phyloP scores from a whole-genome alignment of 2,797 vertebrate genomes.

The Microhierax caerulescens region DNA sequence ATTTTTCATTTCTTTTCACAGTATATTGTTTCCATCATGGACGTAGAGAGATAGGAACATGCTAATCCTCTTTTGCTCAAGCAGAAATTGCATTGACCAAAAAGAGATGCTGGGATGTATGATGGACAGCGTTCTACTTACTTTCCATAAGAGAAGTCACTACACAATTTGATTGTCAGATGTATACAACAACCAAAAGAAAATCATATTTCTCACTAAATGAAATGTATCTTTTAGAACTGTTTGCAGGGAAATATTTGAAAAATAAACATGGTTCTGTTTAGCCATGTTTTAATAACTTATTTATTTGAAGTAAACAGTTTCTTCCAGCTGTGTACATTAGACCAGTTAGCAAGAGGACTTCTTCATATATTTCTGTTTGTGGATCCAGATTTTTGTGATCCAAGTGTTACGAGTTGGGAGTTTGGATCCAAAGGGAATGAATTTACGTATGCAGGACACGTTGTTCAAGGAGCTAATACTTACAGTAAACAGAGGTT shows the following conservation, averaged over 20 bases:
- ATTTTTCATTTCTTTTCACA: not conserved
- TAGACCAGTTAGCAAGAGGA: not conserved
- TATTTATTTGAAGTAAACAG: constrained; percentile 15
- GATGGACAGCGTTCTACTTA: not conserved
- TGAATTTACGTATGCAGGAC: constrained; percentile 63
- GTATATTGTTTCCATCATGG: not conserved
- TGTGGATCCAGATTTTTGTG: not conserved
- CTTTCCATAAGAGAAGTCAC: not conserved
- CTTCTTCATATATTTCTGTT: constrained; percentile 20
- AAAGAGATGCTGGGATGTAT: not conserved
- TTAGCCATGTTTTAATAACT: not conserved
- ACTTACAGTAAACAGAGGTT: constrained; percentile 57
- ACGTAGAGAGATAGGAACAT: not conserved
- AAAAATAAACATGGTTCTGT: not conserved
- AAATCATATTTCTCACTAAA: not conserved
- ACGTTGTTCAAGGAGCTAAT: constrained; percentile 53
- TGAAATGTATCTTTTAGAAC: not conserved
- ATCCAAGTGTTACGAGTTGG: constrained; percentile 53
- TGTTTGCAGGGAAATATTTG: not conserved
- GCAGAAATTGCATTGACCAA: not conserved
- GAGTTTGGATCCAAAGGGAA: constrained; percentile 31
- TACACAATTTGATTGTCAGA: not conserved
- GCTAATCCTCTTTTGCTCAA: not conserved
- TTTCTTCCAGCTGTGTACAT: not conserved
- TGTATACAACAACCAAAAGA: not conserved